Percentiles rank a stretch among this genome's conserved stretches.
These are phyloP conservation scores for Amia ocellicauda DNA, from an alignment of 2,113 vertebrate species.

Conservation along the genomic window DNA sequence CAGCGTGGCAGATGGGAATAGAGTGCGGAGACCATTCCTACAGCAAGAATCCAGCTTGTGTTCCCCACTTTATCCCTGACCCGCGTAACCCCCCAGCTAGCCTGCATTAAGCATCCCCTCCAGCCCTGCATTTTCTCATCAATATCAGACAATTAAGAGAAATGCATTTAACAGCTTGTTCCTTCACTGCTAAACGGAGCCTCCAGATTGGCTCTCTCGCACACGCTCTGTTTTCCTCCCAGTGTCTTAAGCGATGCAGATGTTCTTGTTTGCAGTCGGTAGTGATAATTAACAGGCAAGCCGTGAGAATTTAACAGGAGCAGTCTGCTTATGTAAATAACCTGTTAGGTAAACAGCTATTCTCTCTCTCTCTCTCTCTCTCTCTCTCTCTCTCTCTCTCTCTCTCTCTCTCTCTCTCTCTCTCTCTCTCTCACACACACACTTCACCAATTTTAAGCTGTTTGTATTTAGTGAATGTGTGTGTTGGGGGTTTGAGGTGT, in stretches of 20 bases:
- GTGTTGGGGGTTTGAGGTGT: no score
- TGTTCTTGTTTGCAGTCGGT: conserved; percentile 62
- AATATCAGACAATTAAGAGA: conserved; percentile 64
- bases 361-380: conserved; percentile 50
- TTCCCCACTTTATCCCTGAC: no score
- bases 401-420: not conserved
- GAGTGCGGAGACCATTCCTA: no score
- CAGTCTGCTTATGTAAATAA: conserved; percentile 58
- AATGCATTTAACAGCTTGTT: conserved; percentile 66
- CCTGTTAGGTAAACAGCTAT: conserved; percentile 39
- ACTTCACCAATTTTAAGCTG: not conserved
- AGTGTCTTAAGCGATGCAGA: conserved; percentile 64
- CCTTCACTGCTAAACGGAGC: conserved; percentile 46
- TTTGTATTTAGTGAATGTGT: no score
- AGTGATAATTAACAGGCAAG: conserved; percentile 69
- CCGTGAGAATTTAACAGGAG: conserved; percentile 65
- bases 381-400: conserved; percentile 27
- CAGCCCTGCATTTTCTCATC: conserved; percentile 39
- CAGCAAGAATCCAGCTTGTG: no score
- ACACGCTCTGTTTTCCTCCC: conserved; percentile 38
- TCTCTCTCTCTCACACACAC: not conserved
- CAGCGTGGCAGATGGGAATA: no score
- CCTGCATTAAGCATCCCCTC: no score
- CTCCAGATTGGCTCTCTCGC: conserved; percentile 57
- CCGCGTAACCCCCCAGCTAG: no score